Evolutionary conservation across 2,888 invertebrate genomes (phyloP).

Genomic region (Hipparchia semele): DNA sequence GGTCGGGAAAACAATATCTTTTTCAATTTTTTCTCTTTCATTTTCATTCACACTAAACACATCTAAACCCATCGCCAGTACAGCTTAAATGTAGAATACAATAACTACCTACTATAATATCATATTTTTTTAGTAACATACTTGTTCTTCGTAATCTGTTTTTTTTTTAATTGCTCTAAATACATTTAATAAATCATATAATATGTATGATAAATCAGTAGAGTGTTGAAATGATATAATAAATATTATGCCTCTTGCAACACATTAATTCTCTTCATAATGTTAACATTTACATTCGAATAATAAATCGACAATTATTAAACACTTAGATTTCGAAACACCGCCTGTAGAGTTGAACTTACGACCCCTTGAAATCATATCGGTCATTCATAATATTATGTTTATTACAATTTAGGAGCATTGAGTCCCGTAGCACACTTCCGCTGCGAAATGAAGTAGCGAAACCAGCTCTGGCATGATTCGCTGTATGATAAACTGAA

Average conservation of each 20-base stretch:
- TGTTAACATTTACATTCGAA: conserved; percentile 12
- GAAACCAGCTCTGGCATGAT: no score
- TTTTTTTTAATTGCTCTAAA: neutral
- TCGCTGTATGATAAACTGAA: no score
- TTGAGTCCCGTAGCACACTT: no score
- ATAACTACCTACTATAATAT: no score
- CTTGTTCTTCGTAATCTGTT: no score
- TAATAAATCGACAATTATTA: conserved; percentile 22
- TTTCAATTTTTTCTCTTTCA: no score
- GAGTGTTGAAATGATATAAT: conserved; percentile 2
- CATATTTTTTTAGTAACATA: no score
- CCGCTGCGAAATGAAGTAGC: no score
- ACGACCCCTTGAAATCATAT: conserved; percentile 19
- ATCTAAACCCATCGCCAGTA: no score
- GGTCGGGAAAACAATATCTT: no score
- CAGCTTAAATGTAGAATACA: no score
- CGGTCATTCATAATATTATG: conserved; percentile 7
- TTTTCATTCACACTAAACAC: no score
- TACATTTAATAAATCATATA: neutral
- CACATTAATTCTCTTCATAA: conserved; percentile 8
- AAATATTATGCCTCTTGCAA: conserved; percentile 8
- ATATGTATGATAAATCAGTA: neutral
- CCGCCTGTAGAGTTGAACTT: conserved; percentile 21
- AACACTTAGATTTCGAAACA: conserved; percentile 12
- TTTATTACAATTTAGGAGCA: neutral